Percentiles rank a stretch among this genome's conserved stretches.
Conservation (phyloP, 2,888 invertebrate genomes). For the Zootermopsis nevadensis region DNA sequence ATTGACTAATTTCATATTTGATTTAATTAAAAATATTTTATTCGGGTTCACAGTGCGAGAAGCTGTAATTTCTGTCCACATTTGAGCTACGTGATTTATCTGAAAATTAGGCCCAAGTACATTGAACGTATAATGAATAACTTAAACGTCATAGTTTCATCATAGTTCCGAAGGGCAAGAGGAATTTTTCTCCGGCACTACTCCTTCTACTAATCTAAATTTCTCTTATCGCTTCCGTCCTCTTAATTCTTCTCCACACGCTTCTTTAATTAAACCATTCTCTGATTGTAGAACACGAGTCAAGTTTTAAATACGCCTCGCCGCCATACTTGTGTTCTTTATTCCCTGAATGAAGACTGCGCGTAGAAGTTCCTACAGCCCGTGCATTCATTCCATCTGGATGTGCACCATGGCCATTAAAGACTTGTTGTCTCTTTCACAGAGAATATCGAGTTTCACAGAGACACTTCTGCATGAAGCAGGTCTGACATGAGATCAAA, state of each 20-base stretch:
- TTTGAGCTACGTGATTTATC: too few relatives aligned
- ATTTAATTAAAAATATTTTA: too few relatives aligned
- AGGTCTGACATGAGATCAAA: conserved; percentile 23
- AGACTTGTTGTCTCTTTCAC: conserved; percentile 17
- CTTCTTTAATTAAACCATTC: conserved; percentile 31
- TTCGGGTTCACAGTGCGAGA: too few relatives aligned
- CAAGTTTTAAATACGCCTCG: conserved; percentile 7
- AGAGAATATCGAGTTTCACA: not conserved
- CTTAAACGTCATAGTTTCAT: too few relatives aligned
- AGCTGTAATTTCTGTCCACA: too few relatives aligned
- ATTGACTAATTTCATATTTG: too few relatives aligned
- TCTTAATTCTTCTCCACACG: conserved; percentile 21
- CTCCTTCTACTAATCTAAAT: conserved; percentile 33
- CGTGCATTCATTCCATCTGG: conserved; percentile 14
- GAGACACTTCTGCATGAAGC: not conserved
- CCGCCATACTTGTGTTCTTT: conserved; percentile 3
- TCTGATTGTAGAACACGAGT: not conserved
- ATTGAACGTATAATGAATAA: too few relatives aligned
- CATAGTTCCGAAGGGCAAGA: too few relatives aligned
- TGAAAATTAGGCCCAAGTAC: too few relatives aligned
- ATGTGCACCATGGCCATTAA: not conserved
- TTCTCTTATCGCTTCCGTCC: conserved; percentile 28
- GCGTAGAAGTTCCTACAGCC: not conserved
- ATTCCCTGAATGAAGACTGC: conserved; percentile 7
- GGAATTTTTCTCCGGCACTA: not conserved